Evolutionary conservation across 2,113 vertebrate species (phyloP), one percentile per base, ranked within the genome.

Genomic region (Larimichthys crocea): DNA sequence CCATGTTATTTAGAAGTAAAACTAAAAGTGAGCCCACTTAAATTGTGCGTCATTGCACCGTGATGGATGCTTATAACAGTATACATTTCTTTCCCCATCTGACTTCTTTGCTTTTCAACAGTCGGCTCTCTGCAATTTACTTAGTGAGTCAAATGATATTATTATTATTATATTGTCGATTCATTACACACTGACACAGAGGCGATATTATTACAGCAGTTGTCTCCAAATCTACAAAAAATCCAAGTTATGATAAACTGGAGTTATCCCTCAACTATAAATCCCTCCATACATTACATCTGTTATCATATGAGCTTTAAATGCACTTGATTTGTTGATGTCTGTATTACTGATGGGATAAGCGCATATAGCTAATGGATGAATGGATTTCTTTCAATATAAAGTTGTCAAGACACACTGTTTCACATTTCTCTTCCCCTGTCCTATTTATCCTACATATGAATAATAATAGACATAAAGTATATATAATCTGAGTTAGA

Each of bases 321-420:
- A 70, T 70, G 44, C 17, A 52, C 71, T 67, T 65, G 17, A 60
- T 84, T 64, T 81, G 71, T 67, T 66, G 59, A 60, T 65, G 68
- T 60, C 69, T 52, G 83, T 69, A 67, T 84, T 85, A 67, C 24
- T 31, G 65, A 40, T 53, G 35, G 5, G 3, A 40, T 63, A 24
- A 29, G 50, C 2, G 5, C 7, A 4, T 26, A 9, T 1, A 10
- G 15, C 15, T 26, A 4, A 59, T 69, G 24, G 42, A 26, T 44
- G 61, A 31, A 46, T 40, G 61, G 42, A 46, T 79, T 63, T 86
- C 53, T 83, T n/a, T 50, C 10, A 31, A 65, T n/a, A 65, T 46
- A 60, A n/a, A 20, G 16, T 35, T 67, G 7, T 48, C 49, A 24
- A 55, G 35, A 42, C 5, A 69, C n/a, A 1, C 44, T 17, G 52